Evolutionary conservation across 2,113 vertebrate species (phyloP), one percentile per base, ranked within the genome.

Genomic region (Macrotus californicus): DNA sequence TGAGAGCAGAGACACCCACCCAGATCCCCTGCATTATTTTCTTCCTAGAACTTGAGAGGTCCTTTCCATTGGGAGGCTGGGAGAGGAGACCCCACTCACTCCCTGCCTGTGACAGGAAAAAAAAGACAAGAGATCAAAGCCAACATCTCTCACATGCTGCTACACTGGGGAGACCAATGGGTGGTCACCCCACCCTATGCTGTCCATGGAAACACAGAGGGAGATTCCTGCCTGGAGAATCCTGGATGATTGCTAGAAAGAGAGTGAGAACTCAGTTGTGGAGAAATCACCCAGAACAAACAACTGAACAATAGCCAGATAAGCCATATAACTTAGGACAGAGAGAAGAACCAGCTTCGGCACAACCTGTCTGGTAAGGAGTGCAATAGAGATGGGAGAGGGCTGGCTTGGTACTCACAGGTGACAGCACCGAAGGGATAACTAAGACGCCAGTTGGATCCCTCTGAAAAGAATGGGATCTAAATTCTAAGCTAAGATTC

Each of bases 241-340:
- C 41, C 96, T 72, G 92, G 96, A 89, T 72, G 75, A 31, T 87
- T 97, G 97, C 97, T 97, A 94, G 97, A 94, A 88, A 82, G 92
- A 93, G 93, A 97, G 92, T 50, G 11, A 50, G 48, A 50, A 50
- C 48, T 50, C 48, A 50, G 12, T 50, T 13, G 48, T 50, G 48
- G 48, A 50, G 48, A 50, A 50, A 13, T 12, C 12, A 50, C 48
- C 12, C 14, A 13, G 48, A 50, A 50, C 48, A 50, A 50, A 50
- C 48, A 50, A 50, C 48, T 50, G 48, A 50, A 3, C 48, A 50
- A 50, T 50, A 50, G 48, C 48, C 48, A 50, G 48, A 50, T 11
- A 50, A 50, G 48, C 14, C 12, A 50, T 50, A 50, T 50, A 50
- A 50, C 12, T 50, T 50, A 50, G 48, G 48, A 50, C 11, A 50